Conservation (phyloP, 2,113 vertebrate species). For the Ageneiosus marmoratus region DNA sequence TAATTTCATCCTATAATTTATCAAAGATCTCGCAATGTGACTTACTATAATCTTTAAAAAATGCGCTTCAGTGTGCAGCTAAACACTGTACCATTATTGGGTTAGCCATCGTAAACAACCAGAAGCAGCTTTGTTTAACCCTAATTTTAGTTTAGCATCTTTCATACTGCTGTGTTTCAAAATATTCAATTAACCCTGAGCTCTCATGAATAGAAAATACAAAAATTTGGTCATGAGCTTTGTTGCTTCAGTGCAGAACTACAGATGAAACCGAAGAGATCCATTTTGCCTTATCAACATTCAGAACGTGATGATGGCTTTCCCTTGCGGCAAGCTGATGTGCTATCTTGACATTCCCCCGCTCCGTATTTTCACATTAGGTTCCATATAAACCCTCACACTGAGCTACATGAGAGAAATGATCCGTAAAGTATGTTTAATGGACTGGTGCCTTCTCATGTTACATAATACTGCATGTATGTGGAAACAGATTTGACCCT, state of each 20-base stretch:
- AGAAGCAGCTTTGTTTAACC: too few species aligned
- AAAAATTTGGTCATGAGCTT: not conserved
- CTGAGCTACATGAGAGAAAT: not conserved
- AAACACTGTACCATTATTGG: not conserved
- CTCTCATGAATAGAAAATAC: not conserved
- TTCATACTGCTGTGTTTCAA: not conserved
- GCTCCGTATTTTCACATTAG: constrained; percentile 4
- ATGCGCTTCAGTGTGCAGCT: not conserved
- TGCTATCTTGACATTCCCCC: not conserved
- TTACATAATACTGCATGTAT: not conserved
- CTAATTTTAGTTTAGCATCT: not conserved
- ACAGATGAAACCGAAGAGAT: not conserved
- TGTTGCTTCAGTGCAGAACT: not conserved
- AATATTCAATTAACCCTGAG: not conserved
- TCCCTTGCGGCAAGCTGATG: not conserved
- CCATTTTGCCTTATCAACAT: constrained; percentile 19
- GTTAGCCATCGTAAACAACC: not conserved
- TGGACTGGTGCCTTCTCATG: not conserved
- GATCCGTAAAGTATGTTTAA: constrained; percentile 9
- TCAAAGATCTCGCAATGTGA: not conserved
- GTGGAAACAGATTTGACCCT: not conserved
- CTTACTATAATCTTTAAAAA: not conserved
- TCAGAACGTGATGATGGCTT: not conserved
- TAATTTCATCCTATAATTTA: not conserved
- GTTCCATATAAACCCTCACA: not conserved